phyloP scores from a whole-genome alignment of 2,113 vertebrate genomes.

The Oreochromis tanganicae region DNA sequence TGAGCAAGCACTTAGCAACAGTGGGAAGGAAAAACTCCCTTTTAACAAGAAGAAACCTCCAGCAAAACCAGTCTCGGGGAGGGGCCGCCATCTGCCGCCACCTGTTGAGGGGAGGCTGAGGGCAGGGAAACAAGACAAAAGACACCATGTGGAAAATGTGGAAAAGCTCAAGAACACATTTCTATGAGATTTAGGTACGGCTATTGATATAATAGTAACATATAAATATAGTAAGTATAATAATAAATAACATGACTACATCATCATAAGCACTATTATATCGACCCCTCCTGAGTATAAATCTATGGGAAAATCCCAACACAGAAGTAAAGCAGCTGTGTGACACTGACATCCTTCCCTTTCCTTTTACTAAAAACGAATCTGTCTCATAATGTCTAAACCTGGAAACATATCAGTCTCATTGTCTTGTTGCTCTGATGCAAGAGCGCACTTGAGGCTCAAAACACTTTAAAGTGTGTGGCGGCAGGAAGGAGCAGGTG shows the following conservation, averaged over 20 bases:
- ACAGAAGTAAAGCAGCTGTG: not conserved
- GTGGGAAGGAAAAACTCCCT: not conserved
- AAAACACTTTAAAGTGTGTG: not conserved
- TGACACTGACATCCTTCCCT: not conserved
- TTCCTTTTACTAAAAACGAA: rapidly evolving
- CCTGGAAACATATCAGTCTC: rapidly evolving
- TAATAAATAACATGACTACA: rapidly evolving
- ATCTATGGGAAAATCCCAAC: not conserved
- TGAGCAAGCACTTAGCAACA: not conserved
- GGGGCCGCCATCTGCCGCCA: not conserved
- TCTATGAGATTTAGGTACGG: not conserved
- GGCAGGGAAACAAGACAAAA: not conserved
- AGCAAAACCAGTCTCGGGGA: not conserved
- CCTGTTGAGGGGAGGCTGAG: not conserved
- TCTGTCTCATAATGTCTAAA: not conserved
- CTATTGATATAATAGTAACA: not conserved
- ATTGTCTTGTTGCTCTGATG: not conserved
- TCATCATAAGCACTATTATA: rapidly evolving
- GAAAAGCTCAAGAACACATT: not conserved
- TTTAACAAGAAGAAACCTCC: not conserved
- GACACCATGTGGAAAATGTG: not conserved
- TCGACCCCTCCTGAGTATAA: not conserved
- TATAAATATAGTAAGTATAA: not conserved
- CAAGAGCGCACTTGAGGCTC: not conserved
- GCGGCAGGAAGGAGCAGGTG: not conserved